Conservation (phyloP, 1,140 invertebrate genomes). For the Bombus picipes region DNA sequence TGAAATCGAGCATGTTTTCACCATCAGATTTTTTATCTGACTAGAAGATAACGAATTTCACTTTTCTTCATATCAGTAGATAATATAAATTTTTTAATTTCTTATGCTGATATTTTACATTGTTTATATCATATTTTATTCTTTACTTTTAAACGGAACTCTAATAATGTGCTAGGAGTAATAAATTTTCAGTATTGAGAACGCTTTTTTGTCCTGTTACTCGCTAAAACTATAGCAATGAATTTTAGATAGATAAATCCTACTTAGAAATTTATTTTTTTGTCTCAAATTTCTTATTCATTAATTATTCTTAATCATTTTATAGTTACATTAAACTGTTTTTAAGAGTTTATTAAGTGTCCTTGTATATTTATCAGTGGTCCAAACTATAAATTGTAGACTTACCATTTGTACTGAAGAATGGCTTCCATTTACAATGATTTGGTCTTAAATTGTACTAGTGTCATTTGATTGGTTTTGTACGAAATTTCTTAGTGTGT, state of each 20-base stretch:
- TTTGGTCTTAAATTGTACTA: background rate
- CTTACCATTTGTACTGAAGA: slow-evolving; percentile 5
- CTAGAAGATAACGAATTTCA: slow-evolving; percentile 53
- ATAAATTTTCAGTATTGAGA: slow-evolving; percentile 50
- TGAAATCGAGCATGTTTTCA: slow-evolving; percentile 49
- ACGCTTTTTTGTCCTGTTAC: slow-evolving; percentile 20
- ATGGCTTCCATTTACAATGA: background rate
- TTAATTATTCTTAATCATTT: background rate
- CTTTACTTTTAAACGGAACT: slow-evolving; percentile 30
- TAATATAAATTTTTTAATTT: slow-evolving; percentile 64
- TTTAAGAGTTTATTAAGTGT: background rate
- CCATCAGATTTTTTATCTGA: slow-evolving; percentile 49
- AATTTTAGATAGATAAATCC: slow-evolving; percentile 12
- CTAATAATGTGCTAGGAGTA: slow-evolving; percentile 36
- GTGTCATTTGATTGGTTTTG: slow-evolving; percentile 4
- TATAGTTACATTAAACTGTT: slow-evolving; percentile 2
- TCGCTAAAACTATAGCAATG: slow-evolving; percentile 33
- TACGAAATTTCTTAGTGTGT: background rate
- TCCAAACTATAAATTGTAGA: background rate
- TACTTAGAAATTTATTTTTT: background rate
- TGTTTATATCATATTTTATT: slow-evolving; percentile 47
- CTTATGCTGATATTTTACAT: slow-evolving; percentile 55
- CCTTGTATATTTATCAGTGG: background rate
- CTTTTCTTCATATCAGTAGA: slow-evolving; percentile 61
- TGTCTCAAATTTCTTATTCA: background rate